Evolutionary conservation across 2,888 invertebrate genomes (phyloP), one percentile per base, ranked within the genome.

Genomic region (Pachliopta kotzebuea): DNA sequence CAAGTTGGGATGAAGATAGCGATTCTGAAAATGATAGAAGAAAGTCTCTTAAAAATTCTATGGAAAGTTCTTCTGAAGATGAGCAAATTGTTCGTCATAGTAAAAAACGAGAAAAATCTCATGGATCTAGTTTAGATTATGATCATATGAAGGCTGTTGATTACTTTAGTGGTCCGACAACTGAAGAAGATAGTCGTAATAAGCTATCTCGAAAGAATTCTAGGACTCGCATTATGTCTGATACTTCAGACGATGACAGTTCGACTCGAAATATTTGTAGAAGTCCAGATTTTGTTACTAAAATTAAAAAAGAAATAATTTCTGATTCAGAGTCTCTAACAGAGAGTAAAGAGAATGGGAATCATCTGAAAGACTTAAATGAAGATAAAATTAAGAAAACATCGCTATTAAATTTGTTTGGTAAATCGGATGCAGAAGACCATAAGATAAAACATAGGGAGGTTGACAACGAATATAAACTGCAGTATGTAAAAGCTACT

Each of bases 1-100:
- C 97, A 7, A 97, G 97, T 66, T 96, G 97, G 94, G 97, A 97
- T 77, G 97, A 97, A 74, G 96, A 97, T 76, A 96, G 96, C 54
- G 97, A 95, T 78, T 94, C 94, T 0, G 94, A 94, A 56, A 87
- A 90, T 60, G 93, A 88, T 24, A 80, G 80, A 67, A 57, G 57
- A 73, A 92, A 85, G 76, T 75, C 76, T 59, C 81, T 80, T 45
- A 88, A 88, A 72, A 77, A 86, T 17, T 88, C 93, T 24, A 84
- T 92, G 71, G 92, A 90, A 61, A 93, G 92, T 73, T 93, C 94
- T 42, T 91, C 93, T 53, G 93, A 93, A 59, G 93, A 93, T 66
- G 92, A 92, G 31, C 84, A 84, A 55, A 76, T 85, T 42, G 79
- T 78, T 9, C 74, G 74, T 18, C 82, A 91, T 79, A 81, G 81